These are phyloP conservation scores for Egretta garzetta DNA, from an alignment of 2,113 vertebrate species.

Conservation along the genomic window DNA sequence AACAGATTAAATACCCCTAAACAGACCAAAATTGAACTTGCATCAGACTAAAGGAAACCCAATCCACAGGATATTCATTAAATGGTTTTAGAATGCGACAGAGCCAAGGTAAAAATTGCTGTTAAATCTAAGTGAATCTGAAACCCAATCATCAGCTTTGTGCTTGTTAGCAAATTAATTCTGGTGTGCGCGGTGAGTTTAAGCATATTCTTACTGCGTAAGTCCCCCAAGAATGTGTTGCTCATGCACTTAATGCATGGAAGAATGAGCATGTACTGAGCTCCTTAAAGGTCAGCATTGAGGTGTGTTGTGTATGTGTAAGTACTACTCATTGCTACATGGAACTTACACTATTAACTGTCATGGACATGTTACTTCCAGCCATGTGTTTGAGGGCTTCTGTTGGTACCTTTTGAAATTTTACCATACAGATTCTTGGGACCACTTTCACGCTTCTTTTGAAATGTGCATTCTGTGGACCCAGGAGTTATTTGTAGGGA, in stretches of 20 bases:
- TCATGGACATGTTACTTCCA: neutral
- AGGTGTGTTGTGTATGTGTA: neutral
- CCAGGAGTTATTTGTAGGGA: neutral
- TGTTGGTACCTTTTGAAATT: neutral
- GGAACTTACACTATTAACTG: fast-evolving
- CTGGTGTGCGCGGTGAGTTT: neutral
- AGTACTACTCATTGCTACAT: neutral
- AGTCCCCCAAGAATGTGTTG: conserved; percentile 4
- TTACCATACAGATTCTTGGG: neutral
- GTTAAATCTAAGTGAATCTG: neutral
- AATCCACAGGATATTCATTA: neutral
- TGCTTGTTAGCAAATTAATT: neutral
- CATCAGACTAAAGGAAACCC: neutral
- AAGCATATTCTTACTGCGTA: neutral
- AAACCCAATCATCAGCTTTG: neutral
- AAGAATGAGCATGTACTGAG: neutral
- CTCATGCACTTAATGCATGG: neutral
- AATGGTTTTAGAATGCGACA: neutral
- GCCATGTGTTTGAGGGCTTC: neutral
- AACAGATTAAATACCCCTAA: neutral
- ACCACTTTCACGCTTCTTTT: neutral
- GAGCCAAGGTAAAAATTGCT: neutral
- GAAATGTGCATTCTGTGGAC: neutral
- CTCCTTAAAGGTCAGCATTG: neutral
- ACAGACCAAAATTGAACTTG: neutral